These are phyloP conservation scores for Hyperoplus immaculatus DNA, from an alignment of 2,797 vertebrate genomes.

Conservation along the genomic window DNA sequence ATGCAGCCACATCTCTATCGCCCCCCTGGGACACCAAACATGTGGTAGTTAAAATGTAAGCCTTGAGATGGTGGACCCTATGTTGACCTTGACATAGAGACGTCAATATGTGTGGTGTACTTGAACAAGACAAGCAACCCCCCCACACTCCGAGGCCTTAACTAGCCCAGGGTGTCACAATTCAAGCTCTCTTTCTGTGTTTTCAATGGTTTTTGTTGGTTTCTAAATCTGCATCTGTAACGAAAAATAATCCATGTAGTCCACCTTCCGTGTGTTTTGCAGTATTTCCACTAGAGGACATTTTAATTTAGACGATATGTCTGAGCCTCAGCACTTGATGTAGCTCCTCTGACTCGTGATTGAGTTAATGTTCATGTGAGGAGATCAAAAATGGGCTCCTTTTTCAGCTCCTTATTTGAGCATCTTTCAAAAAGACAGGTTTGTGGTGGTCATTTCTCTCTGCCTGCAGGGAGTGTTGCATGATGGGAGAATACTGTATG, in stretches of 20 bases:
- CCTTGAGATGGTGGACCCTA: neutral
- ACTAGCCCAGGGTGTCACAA: constrained; percentile 1
- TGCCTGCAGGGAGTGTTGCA: constrained; percentile 43
- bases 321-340: constrained; percentile 41
- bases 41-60: constrained; percentile 10
- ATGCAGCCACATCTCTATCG: neutral
- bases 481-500: constrained; percentile 54
- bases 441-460: constrained; percentile 75
- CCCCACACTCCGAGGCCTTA: neutral
- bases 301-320: constrained; percentile 34
- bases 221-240: neutral
- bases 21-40: constrained; percentile 3
- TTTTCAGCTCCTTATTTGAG: constrained; percentile 64
- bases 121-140: constrained; percentile 8
- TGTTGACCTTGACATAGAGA: constrained; percentile 20
- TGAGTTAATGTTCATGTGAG: constrained; percentile 61
- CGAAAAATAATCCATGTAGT: constrained; percentile 3
- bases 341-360: constrained; percentile 46
- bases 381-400: constrained; percentile 55
- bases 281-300: constrained; percentile 15
- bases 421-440: constrained; percentile 78
- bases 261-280: constrained; percentile 22
- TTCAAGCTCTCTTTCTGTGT: constrained; percentile 21
- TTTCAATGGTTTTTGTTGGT: constrained; percentile 22
- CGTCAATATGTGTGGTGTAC: neutral